phyloP scores from a whole-genome alignment of 2,113 vertebrate genomes.

The Calyptomena viridis region DNA sequence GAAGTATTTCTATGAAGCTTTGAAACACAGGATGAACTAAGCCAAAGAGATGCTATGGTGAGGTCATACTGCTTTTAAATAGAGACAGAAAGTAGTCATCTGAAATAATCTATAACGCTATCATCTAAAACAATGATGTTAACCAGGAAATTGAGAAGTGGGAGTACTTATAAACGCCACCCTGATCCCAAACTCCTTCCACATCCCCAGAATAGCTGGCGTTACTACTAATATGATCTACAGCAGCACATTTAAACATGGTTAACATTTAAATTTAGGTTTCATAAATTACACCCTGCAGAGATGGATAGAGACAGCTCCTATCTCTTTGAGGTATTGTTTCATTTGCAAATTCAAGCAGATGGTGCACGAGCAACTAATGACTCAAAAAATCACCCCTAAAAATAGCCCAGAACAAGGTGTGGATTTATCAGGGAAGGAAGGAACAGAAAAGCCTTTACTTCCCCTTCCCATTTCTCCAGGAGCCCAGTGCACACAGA shows the following conservation, averaged over 20 bases:
- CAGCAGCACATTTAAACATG: constrained; percentile 52
- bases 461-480: neutral
- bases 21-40: constrained; percentile 22
- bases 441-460: neutral
- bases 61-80: constrained; percentile 57
- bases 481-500: accelerated
- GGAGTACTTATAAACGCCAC: constrained; percentile 45
- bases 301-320: constrained; percentile 64
- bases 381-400: constrained; percentile 67
- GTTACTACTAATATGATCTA: constrained; percentile 61
- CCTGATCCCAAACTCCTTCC: constrained; percentile 36
- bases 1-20: constrained; percentile 37
- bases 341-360: constrained; percentile 68
- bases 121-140: constrained; percentile 38
- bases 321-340: constrained; percentile 68
- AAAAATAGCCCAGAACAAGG: constrained; percentile 67
- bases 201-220: constrained; percentile 52
- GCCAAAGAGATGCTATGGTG: constrained; percentile 18
- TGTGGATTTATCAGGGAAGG: constrained; percentile 37
- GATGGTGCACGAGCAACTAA: constrained; percentile 64
- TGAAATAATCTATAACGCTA: constrained; percentile 39
- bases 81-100: constrained; percentile 37
- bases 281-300: constrained; percentile 61
- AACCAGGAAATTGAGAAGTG: constrained; percentile 55
- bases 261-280: constrained; percentile 67